Percentiles rank a stretch among this genome's conserved stretches.
Conservation (phyloP, 1,140 invertebrate genomes). For the Chlorops oryzae region DNA sequence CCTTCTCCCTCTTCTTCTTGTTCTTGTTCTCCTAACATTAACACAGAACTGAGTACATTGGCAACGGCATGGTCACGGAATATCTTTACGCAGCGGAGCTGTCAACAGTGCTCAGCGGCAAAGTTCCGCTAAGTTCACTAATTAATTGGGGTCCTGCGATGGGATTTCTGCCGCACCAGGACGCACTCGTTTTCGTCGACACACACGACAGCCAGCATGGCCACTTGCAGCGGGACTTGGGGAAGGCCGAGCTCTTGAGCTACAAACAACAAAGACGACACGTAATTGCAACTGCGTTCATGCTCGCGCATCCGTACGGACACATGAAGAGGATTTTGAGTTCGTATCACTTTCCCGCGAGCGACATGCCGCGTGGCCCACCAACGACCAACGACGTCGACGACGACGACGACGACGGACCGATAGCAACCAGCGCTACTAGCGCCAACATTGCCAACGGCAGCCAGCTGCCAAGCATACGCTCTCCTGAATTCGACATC, state of each 20-base stretch:
- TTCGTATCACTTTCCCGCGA: slow-evolving; percentile 52
- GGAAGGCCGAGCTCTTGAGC: slow-evolving; percentile 47
- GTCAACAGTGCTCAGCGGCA: slow-evolving; percentile 46
- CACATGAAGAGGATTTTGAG: slow-evolving; percentile 62
- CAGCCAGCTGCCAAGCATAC: background rate
- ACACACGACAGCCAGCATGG: slow-evolving; percentile 58
- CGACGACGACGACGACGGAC: slow-evolving; percentile 17
- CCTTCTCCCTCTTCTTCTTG: slow-evolving; percentile 41
- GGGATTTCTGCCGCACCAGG: slow-evolving; percentile 52
- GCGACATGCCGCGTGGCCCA: slow-evolving; percentile 52
- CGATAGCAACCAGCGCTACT: no score
- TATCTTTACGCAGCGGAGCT: slow-evolving; percentile 59
- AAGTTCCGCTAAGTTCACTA: slow-evolving; percentile 13
- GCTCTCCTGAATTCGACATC: slow-evolving; percentile 59
- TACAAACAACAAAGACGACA: slow-evolving; percentile 56
- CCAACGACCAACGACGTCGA: slow-evolving; percentile 49
- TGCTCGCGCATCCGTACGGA: slow-evolving; percentile 72
- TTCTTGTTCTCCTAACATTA: no score
- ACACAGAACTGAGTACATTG: slow-evolving; percentile 59
- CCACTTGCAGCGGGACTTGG: slow-evolving; percentile 51
- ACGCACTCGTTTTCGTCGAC: slow-evolving; percentile 60
- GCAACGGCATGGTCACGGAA: slow-evolving; percentile 66
- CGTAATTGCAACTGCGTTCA: slow-evolving; percentile 69
- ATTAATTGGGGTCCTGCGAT: slow-evolving; percentile 55
- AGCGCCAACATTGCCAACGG: background rate